Base-by-base conservation (phyloP, 2,888 invertebrate genomes). In the Drosophila mimetica region DNA sequence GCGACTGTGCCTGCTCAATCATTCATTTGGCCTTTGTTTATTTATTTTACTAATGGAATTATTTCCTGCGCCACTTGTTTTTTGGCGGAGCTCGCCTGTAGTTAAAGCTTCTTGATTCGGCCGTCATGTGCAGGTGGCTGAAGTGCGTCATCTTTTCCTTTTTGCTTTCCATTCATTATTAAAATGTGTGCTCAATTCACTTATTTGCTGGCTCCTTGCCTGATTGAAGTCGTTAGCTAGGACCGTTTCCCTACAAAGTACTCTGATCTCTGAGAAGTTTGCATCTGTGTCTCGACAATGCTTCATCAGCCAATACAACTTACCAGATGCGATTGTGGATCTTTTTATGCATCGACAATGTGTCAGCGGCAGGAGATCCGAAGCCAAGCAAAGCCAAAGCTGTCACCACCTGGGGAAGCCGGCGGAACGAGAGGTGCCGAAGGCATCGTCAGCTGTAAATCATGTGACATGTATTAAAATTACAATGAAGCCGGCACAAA, bases 21-120 rank as follows among this genome's bases (percentile, higher is more conserved):
- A 81, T 81, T 86, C 74, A 88, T 82, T 86, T 74, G 61, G 74
- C 74, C 80, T 75, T 82, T 80, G 79, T 86, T 88, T 90, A 89
- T 90, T 90, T 90, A 89, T 89, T 85, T 81, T 82, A 76, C 89
- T 89, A 90, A 90, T 90, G 90, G 88, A 89, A 90, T 89, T 89
- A 90, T 84, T 84, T 84, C 79, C 69, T 77, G 57, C 53, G 41
- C 28, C 30, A 34, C 46, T 46, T 46, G 25, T 28, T 25, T 25
- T 25, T 25, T 36, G 18, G 9, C 18, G 18, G 3, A 11, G 3
- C 4, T 11, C 11, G 9, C 11, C 9, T 1, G 7, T 28, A 8
- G 28, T 28, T 28, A 9, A 3, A 11, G 30, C 30, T 30, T 9
- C 30, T 13, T 11, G 11, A 30, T 30, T 30, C 30, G 30, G 28